Conservation (phyloP, 2,888 invertebrate genomes). For the Imbricaverruca yamaguchii region DNA sequence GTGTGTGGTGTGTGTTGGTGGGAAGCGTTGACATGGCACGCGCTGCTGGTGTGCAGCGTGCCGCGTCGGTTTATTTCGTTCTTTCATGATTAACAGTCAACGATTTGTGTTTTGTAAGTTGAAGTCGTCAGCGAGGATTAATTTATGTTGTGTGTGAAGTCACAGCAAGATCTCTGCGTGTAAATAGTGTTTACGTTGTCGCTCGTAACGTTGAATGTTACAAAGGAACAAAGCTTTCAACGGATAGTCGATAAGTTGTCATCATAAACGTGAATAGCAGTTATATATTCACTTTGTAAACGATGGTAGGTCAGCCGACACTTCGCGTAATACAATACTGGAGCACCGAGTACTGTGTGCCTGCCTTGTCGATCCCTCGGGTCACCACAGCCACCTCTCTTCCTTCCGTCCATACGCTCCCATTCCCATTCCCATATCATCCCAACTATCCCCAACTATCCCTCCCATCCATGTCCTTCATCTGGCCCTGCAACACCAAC, state of each 20-base stretch:
- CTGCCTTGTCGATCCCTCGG: too few relatives aligned
- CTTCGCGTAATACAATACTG: not conserved
- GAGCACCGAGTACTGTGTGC: not conserved
- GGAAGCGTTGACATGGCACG: too few relatives aligned
- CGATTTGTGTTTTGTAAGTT: not conserved
- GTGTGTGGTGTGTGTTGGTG: too few relatives aligned
- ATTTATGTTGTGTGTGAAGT: not conserved
- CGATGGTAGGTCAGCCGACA: not conserved
- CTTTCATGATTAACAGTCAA: slow-evolving; percentile 13
- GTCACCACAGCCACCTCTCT: too few relatives aligned
- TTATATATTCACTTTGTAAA: not conserved
- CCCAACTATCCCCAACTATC: too few relatives aligned
- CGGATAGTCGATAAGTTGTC: not conserved
- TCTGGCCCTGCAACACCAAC: too few relatives aligned
- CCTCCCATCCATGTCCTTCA: too few relatives aligned
- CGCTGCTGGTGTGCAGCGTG: not conserved
- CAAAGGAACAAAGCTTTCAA: slow-evolving; percentile 11
- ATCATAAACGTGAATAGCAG: not conserved
- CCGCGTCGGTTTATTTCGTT: not conserved
- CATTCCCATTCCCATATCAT: too few relatives aligned
- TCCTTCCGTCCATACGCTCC: too few relatives aligned
- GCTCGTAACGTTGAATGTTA: not conserved
- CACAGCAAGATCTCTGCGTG: not conserved
- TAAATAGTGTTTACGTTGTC: slow-evolving; percentile 7
- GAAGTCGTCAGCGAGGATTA: not conserved